These are phyloP conservation scores for Battus philenor DNA, from an alignment of 1,140 invertebrate genomes.

Conservation along the genomic window DNA sequence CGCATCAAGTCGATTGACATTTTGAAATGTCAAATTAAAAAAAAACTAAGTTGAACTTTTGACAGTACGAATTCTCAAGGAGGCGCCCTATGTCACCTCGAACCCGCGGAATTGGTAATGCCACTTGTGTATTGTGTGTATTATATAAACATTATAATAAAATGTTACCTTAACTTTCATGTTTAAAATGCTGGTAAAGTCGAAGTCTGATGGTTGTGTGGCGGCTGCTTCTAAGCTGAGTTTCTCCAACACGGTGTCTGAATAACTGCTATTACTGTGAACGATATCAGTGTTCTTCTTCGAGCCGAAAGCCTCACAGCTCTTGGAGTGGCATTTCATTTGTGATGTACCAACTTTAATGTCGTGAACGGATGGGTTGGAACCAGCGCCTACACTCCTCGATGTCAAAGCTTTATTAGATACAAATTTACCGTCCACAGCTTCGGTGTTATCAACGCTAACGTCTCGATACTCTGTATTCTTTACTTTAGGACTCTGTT, in stretches of 20 bases:
- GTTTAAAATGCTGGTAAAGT: constrained; percentile 25
- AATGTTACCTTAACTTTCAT: constrained; percentile 32
- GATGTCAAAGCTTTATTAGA: constrained; percentile 18
- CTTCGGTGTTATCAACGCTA: not conserved
- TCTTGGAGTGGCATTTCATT: constrained; percentile 54
- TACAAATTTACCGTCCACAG: not conserved
- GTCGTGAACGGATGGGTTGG: constrained; percentile 36
- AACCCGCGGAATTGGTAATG: too few relatives aligned
- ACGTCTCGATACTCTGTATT: constrained; percentile 20
- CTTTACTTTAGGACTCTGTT: constrained; percentile 31
- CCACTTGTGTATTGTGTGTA: too few relatives aligned
- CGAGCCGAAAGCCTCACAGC: constrained; percentile 56
- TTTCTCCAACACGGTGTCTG: constrained; percentile 54
- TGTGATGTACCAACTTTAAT: constrained; percentile 49
- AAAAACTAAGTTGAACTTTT: too few relatives aligned
- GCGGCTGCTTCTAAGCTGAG: constrained; percentile 40
- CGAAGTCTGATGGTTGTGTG: constrained; percentile 36
- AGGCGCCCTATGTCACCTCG: too few relatives aligned
- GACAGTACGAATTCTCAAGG: too few relatives aligned
- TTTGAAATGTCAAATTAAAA: too few relatives aligned
- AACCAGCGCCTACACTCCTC: constrained; percentile 44
- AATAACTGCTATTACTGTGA: constrained; percentile 45
- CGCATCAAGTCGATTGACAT: too few relatives aligned
- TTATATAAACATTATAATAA: too few relatives aligned
- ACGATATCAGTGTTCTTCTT: constrained; percentile 28